Evolutionary conservation across 1,140 invertebrate species (phyloP).

Genomic region (Drosophila nigromelanica): DNA sequence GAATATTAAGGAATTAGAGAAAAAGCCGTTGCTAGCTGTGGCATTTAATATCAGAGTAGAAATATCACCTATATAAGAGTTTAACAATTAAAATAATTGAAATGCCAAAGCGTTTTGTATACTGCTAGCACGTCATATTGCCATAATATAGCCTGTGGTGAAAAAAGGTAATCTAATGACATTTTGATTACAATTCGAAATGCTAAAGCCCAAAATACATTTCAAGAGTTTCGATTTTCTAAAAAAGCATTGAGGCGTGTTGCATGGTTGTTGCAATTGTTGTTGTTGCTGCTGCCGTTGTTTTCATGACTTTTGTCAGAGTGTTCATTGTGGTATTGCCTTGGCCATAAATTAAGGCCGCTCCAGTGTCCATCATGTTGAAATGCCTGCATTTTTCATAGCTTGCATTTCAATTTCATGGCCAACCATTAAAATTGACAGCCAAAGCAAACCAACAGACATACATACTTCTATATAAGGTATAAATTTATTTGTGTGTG

Average conservation of each 20-base stretch:
- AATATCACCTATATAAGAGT: not conserved
- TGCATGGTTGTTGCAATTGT: slow-evolving; percentile 4
- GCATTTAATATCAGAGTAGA: slow-evolving; percentile 32
- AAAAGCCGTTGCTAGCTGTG: too few relatives aligned
- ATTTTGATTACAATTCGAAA: slow-evolving; percentile 70
- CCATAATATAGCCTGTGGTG: not conserved
- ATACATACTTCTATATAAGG: slow-evolving; percentile 12
- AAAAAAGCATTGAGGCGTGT: slow-evolving; percentile 20
- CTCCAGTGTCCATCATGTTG: slow-evolving; percentile 76
- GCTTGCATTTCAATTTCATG: slow-evolving; percentile 79
- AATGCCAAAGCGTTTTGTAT: slow-evolving; percentile 29
- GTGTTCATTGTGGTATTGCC: slow-evolving; percentile 42
- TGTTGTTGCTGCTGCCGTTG: slow-evolving; percentile 10
- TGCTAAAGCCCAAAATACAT: slow-evolving; percentile 34
- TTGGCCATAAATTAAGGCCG: slow-evolving; percentile 67
- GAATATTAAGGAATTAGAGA: not conserved
- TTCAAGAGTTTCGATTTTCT: slow-evolving; percentile 38
- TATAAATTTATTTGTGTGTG: not conserved
- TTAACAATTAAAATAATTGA: slow-evolving; percentile 39
- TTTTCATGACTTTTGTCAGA: slow-evolving; percentile 25
- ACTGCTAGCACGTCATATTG: not conserved
- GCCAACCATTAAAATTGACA: slow-evolving; percentile 77
- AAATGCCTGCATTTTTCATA: slow-evolving; percentile 79
- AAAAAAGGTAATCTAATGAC: slow-evolving; percentile 55
- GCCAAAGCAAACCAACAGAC: slow-evolving; percentile 28